Evolutionary conservation across 1,140 invertebrate species (phyloP).

Genomic region (Neodiprion pinetum): DNA sequence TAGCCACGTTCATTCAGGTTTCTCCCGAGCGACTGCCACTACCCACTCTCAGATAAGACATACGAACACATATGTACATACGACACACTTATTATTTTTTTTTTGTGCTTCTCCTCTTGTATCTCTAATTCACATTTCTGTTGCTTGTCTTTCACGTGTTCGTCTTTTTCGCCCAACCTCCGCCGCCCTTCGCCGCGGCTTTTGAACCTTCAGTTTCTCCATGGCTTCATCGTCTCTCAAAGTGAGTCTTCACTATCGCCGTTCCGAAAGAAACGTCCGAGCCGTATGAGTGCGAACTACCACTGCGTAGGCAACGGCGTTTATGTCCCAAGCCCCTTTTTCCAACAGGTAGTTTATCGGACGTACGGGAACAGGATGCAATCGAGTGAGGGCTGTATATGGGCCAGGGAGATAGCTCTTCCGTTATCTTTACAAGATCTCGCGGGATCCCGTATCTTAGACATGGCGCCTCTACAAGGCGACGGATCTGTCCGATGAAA

Average conservation of each 20-base stretch:
- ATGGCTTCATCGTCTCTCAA: no score
- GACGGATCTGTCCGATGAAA: slow-evolving; percentile 1
- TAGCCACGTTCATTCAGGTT: neutral
- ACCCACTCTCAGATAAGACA: slow-evolving; percentile 2
- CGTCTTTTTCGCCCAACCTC: no score
- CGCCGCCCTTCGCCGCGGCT: no score
- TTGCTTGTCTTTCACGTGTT: no score
- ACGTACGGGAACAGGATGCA: neutral
- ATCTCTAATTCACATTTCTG: no score
- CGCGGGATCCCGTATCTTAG: slow-evolving; percentile 3
- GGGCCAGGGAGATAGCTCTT: neutral
- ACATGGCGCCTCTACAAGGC: neutral
- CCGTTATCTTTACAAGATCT: slow-evolving; percentile 5
- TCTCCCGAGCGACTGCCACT: neutral
- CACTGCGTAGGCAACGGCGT: neutral
- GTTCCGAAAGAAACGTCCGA: no score
- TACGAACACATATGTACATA: neutral
- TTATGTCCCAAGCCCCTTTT: neutral
- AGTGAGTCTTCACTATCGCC: no score
- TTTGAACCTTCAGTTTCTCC: no score
- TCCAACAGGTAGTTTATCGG: neutral
- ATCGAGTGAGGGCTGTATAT: neutral
- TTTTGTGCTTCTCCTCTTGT: no score
- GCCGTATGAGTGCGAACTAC: neutral
- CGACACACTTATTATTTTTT: neutral